Evolutionary conservation across 2,113 vertebrate genomes (phyloP).

Genomic region (Gymnorhina tibicen): DNA sequence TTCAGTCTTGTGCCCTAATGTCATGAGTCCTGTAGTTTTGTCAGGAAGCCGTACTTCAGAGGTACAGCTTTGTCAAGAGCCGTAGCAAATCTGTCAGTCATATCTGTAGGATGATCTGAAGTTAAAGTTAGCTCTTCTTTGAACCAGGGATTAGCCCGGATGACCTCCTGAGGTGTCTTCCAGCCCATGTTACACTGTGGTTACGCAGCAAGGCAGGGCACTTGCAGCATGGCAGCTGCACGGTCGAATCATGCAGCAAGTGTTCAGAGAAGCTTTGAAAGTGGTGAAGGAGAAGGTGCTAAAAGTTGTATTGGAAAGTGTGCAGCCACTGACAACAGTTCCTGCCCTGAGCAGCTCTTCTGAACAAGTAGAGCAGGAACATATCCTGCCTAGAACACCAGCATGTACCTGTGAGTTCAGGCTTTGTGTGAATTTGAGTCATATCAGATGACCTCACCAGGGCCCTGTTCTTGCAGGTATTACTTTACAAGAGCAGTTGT

Average conservation of each 20-base stretch:
- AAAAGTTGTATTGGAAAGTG: not conserved
- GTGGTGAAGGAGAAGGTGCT: not conserved
- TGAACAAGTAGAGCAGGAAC: not conserved
- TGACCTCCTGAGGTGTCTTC: slow-evolving; percentile 33
- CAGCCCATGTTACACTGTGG: not conserved
- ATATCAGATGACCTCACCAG: not conserved
- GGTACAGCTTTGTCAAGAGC: not conserved
- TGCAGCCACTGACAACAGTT: not conserved
- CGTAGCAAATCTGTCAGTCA: not conserved
- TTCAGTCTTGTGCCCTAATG: not conserved
- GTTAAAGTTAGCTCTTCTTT: slow-evolving; percentile 44
- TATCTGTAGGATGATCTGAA: slow-evolving; percentile 20
- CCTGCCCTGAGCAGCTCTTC: not conserved
- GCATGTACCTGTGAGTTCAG: not conserved
- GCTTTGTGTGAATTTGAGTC: not conserved
- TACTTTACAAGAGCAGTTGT: not conserved
- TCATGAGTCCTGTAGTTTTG: not conserved
- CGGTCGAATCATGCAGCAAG: not conserved
- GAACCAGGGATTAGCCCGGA: slow-evolving; percentile 16
- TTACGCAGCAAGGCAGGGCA: not conserved
- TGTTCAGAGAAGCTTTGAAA: not conserved
- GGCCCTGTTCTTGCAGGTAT: not conserved
- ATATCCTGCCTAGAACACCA: not conserved
- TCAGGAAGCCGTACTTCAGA: not conserved
- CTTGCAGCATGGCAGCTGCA: not conserved